Base-by-base conservation (phyloP, 2,797 vertebrate species). In the Catamblyrhynchus diadema region DNA sequence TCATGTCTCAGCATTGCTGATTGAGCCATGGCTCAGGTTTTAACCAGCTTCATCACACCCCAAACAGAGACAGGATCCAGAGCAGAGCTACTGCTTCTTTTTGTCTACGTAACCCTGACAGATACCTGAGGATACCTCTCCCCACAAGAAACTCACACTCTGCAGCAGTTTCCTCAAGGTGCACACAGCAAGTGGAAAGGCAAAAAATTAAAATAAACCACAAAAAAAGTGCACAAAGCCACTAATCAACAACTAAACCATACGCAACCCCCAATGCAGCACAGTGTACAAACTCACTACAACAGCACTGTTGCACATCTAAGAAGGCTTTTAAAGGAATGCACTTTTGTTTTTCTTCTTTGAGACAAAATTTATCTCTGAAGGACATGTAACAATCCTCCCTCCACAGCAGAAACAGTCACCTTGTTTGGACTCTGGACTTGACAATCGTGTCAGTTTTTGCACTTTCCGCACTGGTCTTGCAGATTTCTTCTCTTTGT, bases 401-500 rank as follows among this genome's bases (percentile, higher is more conserved):
- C 42, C 32, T 32, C n/a, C 57, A 51, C 13, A 73, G 44, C 0
- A 96, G 64, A 77, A 89, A 53, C 5, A 88, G 45, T 94, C 91
- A 99, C 99, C 98, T 98, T 98, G 97, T 98, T 98, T 99, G 87
- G 98, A 93, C 80, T 99, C 98, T 35, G 97, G 96, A 93, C 98
- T 98, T 93, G 98, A 96, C 42, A 97, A 93, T 18, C 96, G 97
- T 32, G 97, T 66, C 81, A 98, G 96, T 96, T 98, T 98, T 86
- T 99, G 98, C 83, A 99, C 98, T 97, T 99, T 99, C 94, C 99
- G 97, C 54, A 99, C 98, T 70, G 98, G 97, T 61, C 96, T 98
- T 35, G 90, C 87, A 42, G 91, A 35, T 96, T 97, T 98, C 86
- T 96, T 98, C 81, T 97, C 97, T 88, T 90, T 98, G 74, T 60